phyloP scores from a whole-genome alignment of 2,888 invertebrate species.

The Campoplex nolae region DNA sequence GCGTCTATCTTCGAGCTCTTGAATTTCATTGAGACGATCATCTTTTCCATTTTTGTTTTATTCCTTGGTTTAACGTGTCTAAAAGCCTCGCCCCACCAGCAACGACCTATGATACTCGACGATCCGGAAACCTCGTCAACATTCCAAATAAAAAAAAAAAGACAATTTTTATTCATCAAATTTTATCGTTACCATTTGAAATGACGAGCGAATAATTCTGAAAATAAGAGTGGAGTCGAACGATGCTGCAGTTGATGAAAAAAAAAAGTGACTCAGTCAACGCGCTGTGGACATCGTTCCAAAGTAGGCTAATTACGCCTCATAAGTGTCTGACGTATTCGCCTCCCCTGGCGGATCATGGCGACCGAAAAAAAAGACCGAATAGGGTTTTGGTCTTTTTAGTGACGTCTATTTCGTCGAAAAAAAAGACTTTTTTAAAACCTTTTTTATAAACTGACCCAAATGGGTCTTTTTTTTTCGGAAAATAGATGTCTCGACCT shows the following conservation, averaged over 20 bases:
- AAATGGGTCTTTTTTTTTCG: no score
- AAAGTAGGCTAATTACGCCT: not conserved
- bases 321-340: no score
- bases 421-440: no score
- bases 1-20: not conserved
- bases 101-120: not conserved
- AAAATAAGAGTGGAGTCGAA: not conserved
- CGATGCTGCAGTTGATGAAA: not conserved
- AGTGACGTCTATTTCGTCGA: no score
- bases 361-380: no score
- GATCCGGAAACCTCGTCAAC: not conserved
- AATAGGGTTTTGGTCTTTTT: no score
- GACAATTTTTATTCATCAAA: no score
- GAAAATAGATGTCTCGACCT: no score
- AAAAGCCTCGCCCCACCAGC: not conserved
- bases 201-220: no score
- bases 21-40: not conserved
- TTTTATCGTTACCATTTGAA: no score
- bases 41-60: not conserved
- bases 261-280: not conserved
- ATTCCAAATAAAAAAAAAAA: not conserved
- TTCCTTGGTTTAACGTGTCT: not conserved
- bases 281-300: not conserved
- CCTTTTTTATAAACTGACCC: no score
- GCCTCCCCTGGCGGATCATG: no score